Evolutionary conservation across 1,140 invertebrate genomes (phyloP).

Genomic region (Dufourea novaeangliae): DNA sequence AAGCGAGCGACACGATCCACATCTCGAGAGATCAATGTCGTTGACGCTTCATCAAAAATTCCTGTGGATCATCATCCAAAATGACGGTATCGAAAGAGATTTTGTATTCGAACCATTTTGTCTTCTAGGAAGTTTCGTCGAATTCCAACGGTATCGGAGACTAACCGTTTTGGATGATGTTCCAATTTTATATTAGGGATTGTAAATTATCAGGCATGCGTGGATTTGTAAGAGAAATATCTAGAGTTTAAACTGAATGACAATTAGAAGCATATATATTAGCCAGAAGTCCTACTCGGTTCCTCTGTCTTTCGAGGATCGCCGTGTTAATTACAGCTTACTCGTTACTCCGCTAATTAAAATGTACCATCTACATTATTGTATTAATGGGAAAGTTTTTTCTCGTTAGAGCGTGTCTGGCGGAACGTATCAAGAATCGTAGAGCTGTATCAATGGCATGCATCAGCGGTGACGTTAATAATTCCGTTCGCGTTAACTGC

Average conservation of each 20-base stretch:
- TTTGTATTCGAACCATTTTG: too few species aligned
- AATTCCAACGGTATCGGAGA: too few species aligned
- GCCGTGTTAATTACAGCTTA: neutral
- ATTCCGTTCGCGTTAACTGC: conserved; percentile 8
- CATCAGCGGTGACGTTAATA: neutral
- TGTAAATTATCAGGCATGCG: neutral
- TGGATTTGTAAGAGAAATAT: neutral
- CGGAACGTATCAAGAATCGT: neutral
- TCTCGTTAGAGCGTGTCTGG: neutral
- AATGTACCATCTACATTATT: neutral
- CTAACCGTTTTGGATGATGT: too few species aligned
- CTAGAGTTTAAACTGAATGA: neutral
- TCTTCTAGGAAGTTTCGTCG: too few species aligned
- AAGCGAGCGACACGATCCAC: neutral
- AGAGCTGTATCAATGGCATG: conserved; percentile 8
- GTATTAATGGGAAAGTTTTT: neutral
- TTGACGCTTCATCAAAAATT: too few species aligned
- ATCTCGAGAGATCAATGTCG: neutral
- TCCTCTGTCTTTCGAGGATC: neutral
- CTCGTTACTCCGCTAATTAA: neutral
- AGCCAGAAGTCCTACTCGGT: neutral
- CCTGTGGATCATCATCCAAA: too few species aligned
- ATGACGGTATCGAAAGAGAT: too few species aligned
- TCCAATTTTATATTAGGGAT: too few species aligned
- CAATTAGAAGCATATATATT: neutral